These are phyloP conservation scores for Drosophila ohnishii DNA, from an alignment of 1,140 invertebrate species.

Conservation along the genomic window DNA sequence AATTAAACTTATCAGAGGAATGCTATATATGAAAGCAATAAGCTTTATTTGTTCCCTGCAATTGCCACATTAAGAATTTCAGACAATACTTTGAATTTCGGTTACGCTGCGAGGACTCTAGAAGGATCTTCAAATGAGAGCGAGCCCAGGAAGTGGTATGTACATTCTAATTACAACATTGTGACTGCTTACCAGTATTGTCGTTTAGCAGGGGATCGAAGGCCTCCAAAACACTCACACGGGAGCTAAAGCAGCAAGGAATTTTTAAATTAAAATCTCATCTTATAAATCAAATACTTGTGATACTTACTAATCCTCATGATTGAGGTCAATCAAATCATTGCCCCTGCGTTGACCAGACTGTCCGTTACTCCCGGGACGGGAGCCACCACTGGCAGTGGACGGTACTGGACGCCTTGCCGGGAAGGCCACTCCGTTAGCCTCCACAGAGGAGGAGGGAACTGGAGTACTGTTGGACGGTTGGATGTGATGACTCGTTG, in stretches of 20 bases:
- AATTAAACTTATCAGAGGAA: slow-evolving; percentile 7
- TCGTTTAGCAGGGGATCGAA: slow-evolving; percentile 90
- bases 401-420: slow-evolving; percentile 30
- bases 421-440: slow-evolving; percentile 27
- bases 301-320: slow-evolving; percentile 73
- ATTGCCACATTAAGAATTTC: slow-evolving; percentile 2
- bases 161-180: slow-evolving; percentile 36
- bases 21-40: neutral
- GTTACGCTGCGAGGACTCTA: neutral
- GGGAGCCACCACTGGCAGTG: slow-evolving; percentile 5
- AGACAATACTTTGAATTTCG: slow-evolving; percentile 11
- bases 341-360: slow-evolving; percentile 54
- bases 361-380: slow-evolving; percentile 32
- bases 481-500: slow-evolving; percentile 22
- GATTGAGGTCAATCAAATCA: slow-evolving; percentile 84
- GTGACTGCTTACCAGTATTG: slow-evolving; percentile 61
- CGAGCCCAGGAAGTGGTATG: neutral
- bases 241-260: slow-evolving; percentile 71
- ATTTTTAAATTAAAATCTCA: slow-evolving; percentile 5
- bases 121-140: slow-evolving; percentile 1
- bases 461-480: slow-evolving; percentile 16
- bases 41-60: slow-evolving; percentile 10
- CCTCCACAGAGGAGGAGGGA: neutral
- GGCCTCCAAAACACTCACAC: slow-evolving; percentile 91
- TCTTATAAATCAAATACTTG: neutral